A percentile compares a stretch with the other conserved stretches of the same genome.
Conservation (phyloP, 1,140 invertebrate genomes). For the Aphaenogaster rudis region DNA sequence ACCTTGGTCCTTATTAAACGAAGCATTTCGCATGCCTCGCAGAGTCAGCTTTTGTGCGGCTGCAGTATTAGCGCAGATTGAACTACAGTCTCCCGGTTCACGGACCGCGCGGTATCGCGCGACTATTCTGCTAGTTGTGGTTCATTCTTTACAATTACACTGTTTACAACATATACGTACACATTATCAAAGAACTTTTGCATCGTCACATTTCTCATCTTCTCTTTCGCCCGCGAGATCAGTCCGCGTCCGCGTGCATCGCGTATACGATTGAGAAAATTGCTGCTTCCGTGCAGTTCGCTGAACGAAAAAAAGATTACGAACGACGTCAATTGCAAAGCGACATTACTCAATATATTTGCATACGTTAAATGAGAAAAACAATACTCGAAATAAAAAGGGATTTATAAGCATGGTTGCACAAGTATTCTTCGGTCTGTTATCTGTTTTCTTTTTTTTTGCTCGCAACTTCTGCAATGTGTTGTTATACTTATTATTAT, state of each 20-base stretch:
- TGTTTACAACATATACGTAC: slow-evolving; percentile 26
- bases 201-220: slow-evolving; percentile 5
- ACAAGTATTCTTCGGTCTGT: not conserved
- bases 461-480: not conserved
- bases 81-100: not conserved
- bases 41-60: not conserved
- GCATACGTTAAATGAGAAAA: not conserved
- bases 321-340: slow-evolving; percentile 27
- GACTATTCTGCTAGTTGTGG: slow-evolving; percentile 10
- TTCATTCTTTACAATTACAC: slow-evolving; percentile 27
- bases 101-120: not conserved
- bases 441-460: not conserved
- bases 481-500: slow-evolving; percentile 35
- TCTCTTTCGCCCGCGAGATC: slow-evolving; percentile 14
- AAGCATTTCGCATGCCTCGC: slow-evolving; percentile 33
- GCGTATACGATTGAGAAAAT: not conserved
- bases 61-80: not conserved
- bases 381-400: not conserved
- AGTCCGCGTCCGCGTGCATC: not conserved
- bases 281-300: not conserved
- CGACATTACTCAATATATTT: slow-evolving; percentile 37
- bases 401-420: not conserved
- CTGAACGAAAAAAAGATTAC: slow-evolving; percentile 9
- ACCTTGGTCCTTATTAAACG: slow-evolving; percentile 39
- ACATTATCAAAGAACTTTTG: slow-evolving; percentile 43